Percentiles rank a stretch among this genome's conserved stretches.
Conservation (phyloP, 2,113 vertebrate genomes). For the Ancistrus triradiatus region DNA sequence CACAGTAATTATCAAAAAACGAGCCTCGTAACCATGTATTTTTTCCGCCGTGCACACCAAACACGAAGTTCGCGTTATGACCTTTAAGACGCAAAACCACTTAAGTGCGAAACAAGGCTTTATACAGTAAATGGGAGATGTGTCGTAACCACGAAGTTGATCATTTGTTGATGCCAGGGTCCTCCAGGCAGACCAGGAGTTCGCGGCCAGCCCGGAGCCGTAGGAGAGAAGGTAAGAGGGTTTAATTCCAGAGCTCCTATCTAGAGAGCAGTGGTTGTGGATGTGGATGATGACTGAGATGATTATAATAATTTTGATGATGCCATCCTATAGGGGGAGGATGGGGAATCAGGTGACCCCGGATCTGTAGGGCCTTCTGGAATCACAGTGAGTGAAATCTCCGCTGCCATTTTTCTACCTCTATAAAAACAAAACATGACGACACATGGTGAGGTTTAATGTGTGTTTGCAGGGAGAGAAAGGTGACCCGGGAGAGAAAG, state of each 20-base stretch:
- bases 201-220: constrained; percentile 81
- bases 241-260: too few species aligned
- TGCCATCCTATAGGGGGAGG: constrained; percentile 61
- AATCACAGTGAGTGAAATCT: constrained; percentile 49
- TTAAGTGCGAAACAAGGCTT: too few species aligned
- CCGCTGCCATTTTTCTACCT: not conserved
- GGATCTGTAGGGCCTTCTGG: constrained; percentile 62
- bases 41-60: too few species aligned
- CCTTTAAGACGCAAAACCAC: too few species aligned
- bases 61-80: too few species aligned
- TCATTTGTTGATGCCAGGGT: constrained; percentile 61
- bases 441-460: not conserved
- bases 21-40: too few species aligned
- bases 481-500: constrained; percentile 93
- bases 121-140: too few species aligned
- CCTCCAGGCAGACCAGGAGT: constrained; percentile 62
- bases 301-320: constrained; percentile 4
- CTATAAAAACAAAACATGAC: too few species aligned
- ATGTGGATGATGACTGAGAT: not conserved
- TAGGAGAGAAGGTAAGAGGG: constrained; percentile 85
- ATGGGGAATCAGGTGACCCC: constrained; percentile 69
- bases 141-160: too few species aligned
- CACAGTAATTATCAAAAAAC: too few species aligned
- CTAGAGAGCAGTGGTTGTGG: too few species aligned
- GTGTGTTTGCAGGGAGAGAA: constrained; percentile 64